Conservation (phyloP, 2,113 vertebrate species). For the Marmota flaviventris region DNA sequence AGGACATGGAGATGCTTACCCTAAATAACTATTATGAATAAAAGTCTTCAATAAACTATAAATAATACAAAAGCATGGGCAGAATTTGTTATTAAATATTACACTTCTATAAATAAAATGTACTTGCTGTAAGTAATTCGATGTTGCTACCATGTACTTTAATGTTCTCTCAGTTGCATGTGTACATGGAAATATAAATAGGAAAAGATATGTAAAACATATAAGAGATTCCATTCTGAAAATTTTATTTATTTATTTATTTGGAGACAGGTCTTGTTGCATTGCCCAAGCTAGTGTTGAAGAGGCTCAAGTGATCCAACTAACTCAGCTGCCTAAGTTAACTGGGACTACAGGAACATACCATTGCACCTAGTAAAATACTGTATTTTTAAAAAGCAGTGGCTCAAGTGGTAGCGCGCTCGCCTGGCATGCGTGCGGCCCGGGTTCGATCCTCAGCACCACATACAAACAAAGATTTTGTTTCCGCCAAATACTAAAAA, state of each 20-base stretch:
- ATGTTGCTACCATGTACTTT: background rate
- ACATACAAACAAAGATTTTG: too few species aligned
- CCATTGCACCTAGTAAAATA: background rate
- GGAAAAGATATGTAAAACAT: background rate
- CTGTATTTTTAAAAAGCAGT: background rate
- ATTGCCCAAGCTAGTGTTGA: background rate
- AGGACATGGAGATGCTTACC: background rate
- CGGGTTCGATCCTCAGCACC: too few species aligned
- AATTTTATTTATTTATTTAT: background rate
- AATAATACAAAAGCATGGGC: slow-evolving; percentile 19
- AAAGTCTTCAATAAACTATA: slow-evolving; percentile 10
- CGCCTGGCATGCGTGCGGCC: too few species aligned
- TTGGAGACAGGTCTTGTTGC: background rate
- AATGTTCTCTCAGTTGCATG: background rate
- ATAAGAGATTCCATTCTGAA: background rate
- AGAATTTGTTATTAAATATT: slow-evolving; percentile 53
- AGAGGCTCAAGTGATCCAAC: background rate
- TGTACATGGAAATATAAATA: background rate
- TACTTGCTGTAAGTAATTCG: background rate
- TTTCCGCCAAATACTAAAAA: too few species aligned
- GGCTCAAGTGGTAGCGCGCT: too few species aligned
- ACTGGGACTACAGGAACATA: background rate
- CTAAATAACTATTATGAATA: slow-evolving; percentile 6
- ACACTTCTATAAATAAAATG: slow-evolving; percentile 54
- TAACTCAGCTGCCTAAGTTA: background rate